Evolutionary conservation across 1,140 invertebrate genomes (phyloP).

Genomic region (Diuraphis noxia): DNA sequence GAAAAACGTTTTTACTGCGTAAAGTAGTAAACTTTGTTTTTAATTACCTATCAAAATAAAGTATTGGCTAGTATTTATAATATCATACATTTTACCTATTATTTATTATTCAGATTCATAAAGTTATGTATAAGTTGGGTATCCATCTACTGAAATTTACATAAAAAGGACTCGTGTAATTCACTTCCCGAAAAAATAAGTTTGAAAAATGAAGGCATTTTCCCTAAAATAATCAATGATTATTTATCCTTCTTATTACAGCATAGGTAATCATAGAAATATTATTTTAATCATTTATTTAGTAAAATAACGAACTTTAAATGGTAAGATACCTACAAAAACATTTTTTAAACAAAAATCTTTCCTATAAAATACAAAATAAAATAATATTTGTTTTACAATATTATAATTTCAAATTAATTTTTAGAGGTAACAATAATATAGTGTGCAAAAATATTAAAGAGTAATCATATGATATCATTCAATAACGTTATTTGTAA

Average conservation of each 20-base stretch:
- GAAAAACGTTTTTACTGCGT: background rate
- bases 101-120: background rate
- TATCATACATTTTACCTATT: background rate
- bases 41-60: background rate
- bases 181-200: background rate
- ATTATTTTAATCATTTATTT: no score
- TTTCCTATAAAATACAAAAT: no score
- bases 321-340: no score
- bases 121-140: background rate
- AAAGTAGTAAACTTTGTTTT: background rate
- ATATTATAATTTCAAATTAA: no score
- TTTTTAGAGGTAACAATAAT: background rate
- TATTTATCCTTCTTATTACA: background rate
- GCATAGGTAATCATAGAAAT: no score
- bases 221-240: background rate
- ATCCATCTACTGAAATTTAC: no score
- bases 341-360: no score
- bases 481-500: background rate
- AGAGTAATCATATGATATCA: background rate
- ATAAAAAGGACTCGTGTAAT: background rate
- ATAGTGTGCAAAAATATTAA: background rate
- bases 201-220: background rate
- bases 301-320: no score
- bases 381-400: no score
- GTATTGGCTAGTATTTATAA: no score